Evolutionary conservation across 2,113 vertebrate species (phyloP), one percentile per base, ranked within the genome.

Genomic region (Etia nguti): DNA sequence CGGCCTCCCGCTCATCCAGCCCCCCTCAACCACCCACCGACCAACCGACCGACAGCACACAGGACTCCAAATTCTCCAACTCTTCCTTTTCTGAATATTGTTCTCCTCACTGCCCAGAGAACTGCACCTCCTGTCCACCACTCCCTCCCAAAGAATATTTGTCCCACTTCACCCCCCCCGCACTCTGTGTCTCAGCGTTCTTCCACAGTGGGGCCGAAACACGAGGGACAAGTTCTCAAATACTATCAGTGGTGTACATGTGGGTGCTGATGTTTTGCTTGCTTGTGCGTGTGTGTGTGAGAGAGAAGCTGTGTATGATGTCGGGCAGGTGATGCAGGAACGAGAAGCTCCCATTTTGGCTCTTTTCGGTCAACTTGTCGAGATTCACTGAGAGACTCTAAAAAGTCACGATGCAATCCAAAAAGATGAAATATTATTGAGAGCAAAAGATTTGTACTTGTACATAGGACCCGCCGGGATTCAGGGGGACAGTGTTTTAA

Each of bases 391-490:
- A 75, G 60, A 80, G 84, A 87, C 84, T 86, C 68, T 4, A 50
- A 50, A 81, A 57, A 79, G 83, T 90, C 83, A 79, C 83, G 8
- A 86, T 77, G 83, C 86, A 82, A 92, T 86, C 82, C 65, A 73
- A 79, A 24, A 68, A 77, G 91, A 93, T 79, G 91, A 92, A 50
- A 88, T 73, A 84, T 84, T 86, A 65, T 43, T 5, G 55, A 88
- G 84, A 90, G 90, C 82, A 86, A 60, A 86, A 54, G 81, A 90
- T 95, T 95, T 95, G 91, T 94, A 95, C 88, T 93, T 96, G 96
- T 96, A 97, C 87, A 96, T 95, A 96, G 87, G 88, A 94, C 73
- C 92, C 83, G 86, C 82, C 73, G 84, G 94, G 93, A 89, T 93
- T 88, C 90, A 88, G 94, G 94, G 94, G 94, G 91, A 92, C 85